Conservation (phyloP, 1,140 invertebrate species). For the Psix sp. region DNA sequence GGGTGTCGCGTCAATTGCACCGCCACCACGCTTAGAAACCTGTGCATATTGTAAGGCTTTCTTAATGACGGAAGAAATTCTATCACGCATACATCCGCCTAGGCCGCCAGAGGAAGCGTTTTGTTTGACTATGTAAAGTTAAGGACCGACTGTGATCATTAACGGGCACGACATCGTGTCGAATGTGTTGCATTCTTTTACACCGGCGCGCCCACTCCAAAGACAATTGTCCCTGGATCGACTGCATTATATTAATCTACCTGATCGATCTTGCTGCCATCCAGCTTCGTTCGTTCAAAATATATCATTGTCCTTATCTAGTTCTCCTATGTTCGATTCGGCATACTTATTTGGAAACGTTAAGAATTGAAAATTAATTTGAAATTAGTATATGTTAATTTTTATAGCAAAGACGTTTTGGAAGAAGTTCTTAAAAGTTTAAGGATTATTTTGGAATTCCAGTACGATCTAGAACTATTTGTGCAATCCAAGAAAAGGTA, state of each 20-base stretch:
- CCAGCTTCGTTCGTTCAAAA: too few relatives aligned
- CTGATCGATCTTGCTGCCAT: constrained; percentile 45
- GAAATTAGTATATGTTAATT: too few relatives aligned
- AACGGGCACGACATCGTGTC: constrained; percentile 61
- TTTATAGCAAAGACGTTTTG: too few relatives aligned
- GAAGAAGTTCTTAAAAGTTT: too few relatives aligned
- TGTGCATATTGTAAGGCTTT: constrained; percentile 73
- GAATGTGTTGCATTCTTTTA: constrained; percentile 56
- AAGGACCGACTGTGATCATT: constrained; percentile 64
- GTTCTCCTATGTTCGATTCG: too few relatives aligned
- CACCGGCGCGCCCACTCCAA: constrained; percentile 9
- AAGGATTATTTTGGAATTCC: too few relatives aligned
- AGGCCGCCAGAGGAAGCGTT: constrained; percentile 69
- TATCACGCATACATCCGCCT: constrained; percentile 74
- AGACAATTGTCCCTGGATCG: constrained; percentile 25
- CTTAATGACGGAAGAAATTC: constrained; percentile 77
- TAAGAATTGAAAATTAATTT: too few relatives aligned
- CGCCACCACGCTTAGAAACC: constrained; percentile 67
- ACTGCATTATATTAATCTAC: constrained; percentile 15
- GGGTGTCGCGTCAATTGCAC: constrained; percentile 48
- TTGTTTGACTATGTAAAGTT: constrained; percentile 65
- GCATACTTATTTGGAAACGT: too few relatives aligned
- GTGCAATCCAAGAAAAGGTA: too few relatives aligned
- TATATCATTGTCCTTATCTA: too few relatives aligned
- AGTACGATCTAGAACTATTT: too few relatives aligned